Percentiles rank a stretch among this genome's conserved stretches.
Evolutionary conservation across 2,797 vertebrate species (phyloP).

Genomic region (Falco concolor): DNA sequence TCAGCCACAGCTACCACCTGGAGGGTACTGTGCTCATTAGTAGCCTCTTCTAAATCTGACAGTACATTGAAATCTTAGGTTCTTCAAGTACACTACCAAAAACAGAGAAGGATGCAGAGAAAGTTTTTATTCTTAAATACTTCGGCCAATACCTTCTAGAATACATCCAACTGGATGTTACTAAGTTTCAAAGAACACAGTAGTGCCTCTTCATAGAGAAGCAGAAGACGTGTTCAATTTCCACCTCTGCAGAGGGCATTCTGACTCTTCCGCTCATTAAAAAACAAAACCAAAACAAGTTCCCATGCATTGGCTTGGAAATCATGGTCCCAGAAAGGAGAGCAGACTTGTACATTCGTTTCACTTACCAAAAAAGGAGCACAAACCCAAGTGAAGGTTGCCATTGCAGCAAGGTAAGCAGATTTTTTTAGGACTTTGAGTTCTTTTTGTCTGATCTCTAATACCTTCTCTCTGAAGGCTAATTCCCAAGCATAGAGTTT

Average conservation of each 20-base stretch:
- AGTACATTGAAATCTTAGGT: neutral
- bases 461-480: conserved; percentile 91
- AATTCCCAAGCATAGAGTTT: conserved; percentile 98
- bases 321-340: neutral
- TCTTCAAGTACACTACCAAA: neutral
- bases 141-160: neutral
- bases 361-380: conserved; percentile 94
- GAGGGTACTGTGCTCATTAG: neutral
- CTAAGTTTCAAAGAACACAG: neutral
- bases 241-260: neutral
- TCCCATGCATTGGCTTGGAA: neutral
- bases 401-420: conserved; percentile 86
- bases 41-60: neutral
- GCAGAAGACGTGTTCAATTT: neutral
- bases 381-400: conserved; percentile 96
- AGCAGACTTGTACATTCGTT: neutral
- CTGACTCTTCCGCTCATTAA: neutral
- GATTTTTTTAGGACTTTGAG: conserved; percentile 88
- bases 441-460: conserved; percentile 87
- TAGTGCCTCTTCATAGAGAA: neutral
- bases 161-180: neutral
- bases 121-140: neutral
- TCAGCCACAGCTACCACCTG: neutral
- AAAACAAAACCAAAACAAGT: neutral
- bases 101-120: neutral